Base-by-base conservation (phyloP, 2,797 vertebrate species). In the Miichthys miiuy region DNA sequence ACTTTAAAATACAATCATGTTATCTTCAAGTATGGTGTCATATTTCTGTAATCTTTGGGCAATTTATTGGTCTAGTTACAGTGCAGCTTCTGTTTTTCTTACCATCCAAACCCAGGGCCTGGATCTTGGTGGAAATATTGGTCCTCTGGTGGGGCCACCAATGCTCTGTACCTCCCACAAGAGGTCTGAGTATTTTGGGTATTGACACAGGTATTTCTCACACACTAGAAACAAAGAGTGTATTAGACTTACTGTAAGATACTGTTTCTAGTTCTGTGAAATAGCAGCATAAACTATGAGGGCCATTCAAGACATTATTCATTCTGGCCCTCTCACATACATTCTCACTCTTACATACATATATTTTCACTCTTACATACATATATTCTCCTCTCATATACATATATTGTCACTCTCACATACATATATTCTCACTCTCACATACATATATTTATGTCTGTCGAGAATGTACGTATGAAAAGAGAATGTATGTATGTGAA, bases 161-260 rank as follows among this genome's bases (percentile, higher is more conserved):
- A 87, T 73, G 77, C 95, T 93, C 85, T 96, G 89, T 46, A 96
- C 96, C 92, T 97, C 96, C 96, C 96, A 98, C 50, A 98, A 90
- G 55, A 97, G 86, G 46, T 94, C 92, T 52, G 82, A 83, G 84
- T 97, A 91, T 61, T 65, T 93, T 58, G 97, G 96, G 68, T 96
- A 94, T 80, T 94, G 95, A 73, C 94, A 89, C 82, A 96, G 89
- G 85, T 97, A 97, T 4, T 95, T 94, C 83, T 94, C 92, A 90
- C 96, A 97, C 90, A 96, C 97, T 98, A 77, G 25, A 69, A 75
- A 91, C 51, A 85, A 48, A 75, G 88, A 67, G 18, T 41, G 5
- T 50, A 16, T 18, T 25, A 0, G 60, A 25, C 1, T 18, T 3
- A 20, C 1, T 54, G 47, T 44, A 34, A 48, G 27, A 1, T 23